Percentiles rank a stretch among this genome's conserved stretches.
These are phyloP conservation scores for Takifugu ocellatus DNA, from an alignment of 2,797 vertebrate species.

Conservation along the genomic window DNA sequence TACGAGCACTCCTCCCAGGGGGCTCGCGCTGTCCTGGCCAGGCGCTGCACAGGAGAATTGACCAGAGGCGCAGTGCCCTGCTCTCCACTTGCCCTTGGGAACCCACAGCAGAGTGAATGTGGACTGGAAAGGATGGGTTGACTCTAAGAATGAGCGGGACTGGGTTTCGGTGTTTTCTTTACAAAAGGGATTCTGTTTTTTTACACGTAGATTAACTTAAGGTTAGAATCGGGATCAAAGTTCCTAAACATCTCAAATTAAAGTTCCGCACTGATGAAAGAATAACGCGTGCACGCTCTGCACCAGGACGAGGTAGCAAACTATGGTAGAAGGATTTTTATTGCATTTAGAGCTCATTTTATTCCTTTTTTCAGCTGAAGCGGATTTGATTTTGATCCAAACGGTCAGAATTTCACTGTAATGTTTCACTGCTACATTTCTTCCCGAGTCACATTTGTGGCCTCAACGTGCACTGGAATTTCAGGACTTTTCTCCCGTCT, in stretches of 20 bases:
- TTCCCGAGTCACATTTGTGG: constrained; percentile 17
- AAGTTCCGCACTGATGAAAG: constrained; percentile 27
- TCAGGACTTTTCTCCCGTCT: constrained; percentile 15
- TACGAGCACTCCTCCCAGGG: constrained; percentile 20
- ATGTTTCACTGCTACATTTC: constrained; percentile 8
- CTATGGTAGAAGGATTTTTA: constrained; percentile 12
- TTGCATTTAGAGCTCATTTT: constrained; percentile 33
- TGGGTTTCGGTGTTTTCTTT: constrained; percentile 12
- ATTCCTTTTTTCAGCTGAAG: constrained; percentile 16
- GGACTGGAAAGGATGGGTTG: constrained; percentile 5
- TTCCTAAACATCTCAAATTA: constrained; percentile 35
- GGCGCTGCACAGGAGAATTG: constrained; percentile 38
- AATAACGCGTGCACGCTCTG: constrained; percentile 10
- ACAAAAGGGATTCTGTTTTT: constrained; percentile 42
- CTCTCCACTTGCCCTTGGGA: constrained; percentile 35
- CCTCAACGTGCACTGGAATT: constrained; percentile 11
- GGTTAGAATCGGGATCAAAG: constrained; percentile 31
- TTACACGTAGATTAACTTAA: constrained; percentile 25
- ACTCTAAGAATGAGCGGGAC: constrained; percentile 11
- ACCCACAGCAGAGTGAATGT: constrained; percentile 35
- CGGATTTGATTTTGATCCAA: constrained; percentile 28
- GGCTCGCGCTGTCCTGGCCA: constrained; percentile 52
- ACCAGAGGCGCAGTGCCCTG: constrained; percentile 23
- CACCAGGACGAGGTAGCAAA: constrained; percentile 29
- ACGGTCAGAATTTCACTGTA: constrained; percentile 45